These are phyloP conservation scores for Drosophila eugracilis DNA, from an alignment of 1,140 invertebrate genomes.

Conservation along the genomic window DNA sequence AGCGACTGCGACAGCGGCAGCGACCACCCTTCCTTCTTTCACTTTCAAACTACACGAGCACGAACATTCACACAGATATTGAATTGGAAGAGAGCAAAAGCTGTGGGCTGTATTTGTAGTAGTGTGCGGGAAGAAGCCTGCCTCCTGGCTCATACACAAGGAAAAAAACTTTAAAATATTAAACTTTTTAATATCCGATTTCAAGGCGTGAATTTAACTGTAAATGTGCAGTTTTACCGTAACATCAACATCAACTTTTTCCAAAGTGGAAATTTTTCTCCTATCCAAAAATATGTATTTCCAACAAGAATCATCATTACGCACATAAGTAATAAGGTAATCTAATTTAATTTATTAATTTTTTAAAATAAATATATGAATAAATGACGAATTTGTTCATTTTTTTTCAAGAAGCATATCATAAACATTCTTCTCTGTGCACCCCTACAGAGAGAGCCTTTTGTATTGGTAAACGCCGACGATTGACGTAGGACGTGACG, in stretches of 20 bases:
- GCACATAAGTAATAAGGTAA: too few relatives aligned
- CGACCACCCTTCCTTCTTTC: conserved; percentile 72
- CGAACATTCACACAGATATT: conserved; percentile 23
- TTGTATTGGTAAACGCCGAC: conserved; percentile 56
- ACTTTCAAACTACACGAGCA: conserved; percentile 68
- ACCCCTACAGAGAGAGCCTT: conserved; percentile 1
- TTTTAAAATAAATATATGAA: too few relatives aligned
- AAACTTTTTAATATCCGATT: too few relatives aligned
- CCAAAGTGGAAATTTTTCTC: too few relatives aligned
- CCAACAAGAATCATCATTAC: too few relatives aligned
- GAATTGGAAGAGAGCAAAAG: conserved; percentile 41
- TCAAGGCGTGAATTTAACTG: too few relatives aligned
- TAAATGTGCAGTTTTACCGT: too few relatives aligned
- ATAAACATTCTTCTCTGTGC: background rate
- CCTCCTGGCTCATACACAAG: conserved; percentile 15
- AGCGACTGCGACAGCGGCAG: conserved; percentile 37
- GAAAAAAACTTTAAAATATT: background rate
- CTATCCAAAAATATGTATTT: too few relatives aligned
- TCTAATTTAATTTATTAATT: too few relatives aligned
- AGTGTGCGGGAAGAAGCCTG: background rate
- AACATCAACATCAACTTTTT: too few relatives aligned
- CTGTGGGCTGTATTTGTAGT: conserved; percentile 3
- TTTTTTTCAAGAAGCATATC: too few relatives aligned
- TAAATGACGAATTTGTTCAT: too few relatives aligned
- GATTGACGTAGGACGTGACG: conserved; percentile 80